Base-by-base conservation (phyloP, 2,888 invertebrate genomes). In the Lasioglossum pauxillum region DNA sequence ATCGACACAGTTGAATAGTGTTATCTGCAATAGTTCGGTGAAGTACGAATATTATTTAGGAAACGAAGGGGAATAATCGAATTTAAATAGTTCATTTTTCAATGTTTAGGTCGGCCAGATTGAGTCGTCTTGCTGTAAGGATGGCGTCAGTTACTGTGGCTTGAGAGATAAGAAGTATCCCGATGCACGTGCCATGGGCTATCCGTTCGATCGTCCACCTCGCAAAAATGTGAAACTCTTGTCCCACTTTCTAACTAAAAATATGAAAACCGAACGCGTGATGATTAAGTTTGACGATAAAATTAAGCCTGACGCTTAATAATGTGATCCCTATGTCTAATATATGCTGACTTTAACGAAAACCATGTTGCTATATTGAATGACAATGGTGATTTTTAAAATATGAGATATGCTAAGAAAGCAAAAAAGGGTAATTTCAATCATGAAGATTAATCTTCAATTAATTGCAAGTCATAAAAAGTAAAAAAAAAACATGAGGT, bases 101-200 rank as follows among this genome's bases (percentile, higher is more conserved):
- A 0, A 96, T 97, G 92, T 73, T 73, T 27, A 44, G 35, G 88
- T 94, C 14, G 78, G 88, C 35, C 94, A 94, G 64, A 83, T 88
- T 4, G 89, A 88, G n/a, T 35, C 90, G 10, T 35, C 67, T 12
- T 88, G 89, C 12, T 98, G 98, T 95, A 97, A 96, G 72, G 97
- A 98, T 94, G 98, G 98, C 0, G 96, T 97, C 77, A 97, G 97
- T 89, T 98, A 97, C 95, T 98, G 98, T 91, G 98, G 98, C 1
- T 95, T 98, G 31, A 96, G 97, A 78, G 97, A 98, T 95, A 96
- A 96, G 81, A 96, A 97, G 91, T 98, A 98, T 95, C 98, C 98
- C 0, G 98, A 98, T 95, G 96, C 96, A 67, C 96, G 97, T 81
- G 95, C 98, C 8, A 98, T 98, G 98, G 98, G 98, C 72, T 98